A percentile compares a stretch with the other conserved stretches of the same genome.
Evolutionary conservation across 2,113 vertebrate genomes (phyloP).

Genomic region (Microcebus tavaratra): DNA sequence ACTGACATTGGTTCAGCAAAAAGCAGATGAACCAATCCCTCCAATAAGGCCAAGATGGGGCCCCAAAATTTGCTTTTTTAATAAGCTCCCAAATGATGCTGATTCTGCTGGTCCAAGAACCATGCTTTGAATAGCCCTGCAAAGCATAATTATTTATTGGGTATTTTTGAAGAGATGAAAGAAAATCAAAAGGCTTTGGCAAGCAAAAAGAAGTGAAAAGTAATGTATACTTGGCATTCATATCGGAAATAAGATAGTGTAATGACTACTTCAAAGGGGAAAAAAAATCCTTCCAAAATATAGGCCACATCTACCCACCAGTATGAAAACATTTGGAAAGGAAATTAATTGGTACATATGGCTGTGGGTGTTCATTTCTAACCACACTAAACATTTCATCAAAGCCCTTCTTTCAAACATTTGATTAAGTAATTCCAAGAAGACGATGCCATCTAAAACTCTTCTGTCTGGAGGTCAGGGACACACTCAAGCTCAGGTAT

Average conservation of each 20-base stretch:
- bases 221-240: constrained; percentile 15
- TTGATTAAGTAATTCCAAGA: neutral
- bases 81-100: constrained; percentile 15
- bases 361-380: constrained; percentile 33
- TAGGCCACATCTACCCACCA: neutral
- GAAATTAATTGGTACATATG: constrained; percentile 64
- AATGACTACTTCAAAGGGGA: constrained; percentile 41
- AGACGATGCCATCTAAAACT: neutral
- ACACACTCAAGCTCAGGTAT: neutral
- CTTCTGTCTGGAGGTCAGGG: neutral
- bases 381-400: neutral
- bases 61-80: constrained; percentile 11
- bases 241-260: constrained; percentile 15
- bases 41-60: neutral
- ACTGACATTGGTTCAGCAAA: neutral
- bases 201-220: constrained; percentile 60
- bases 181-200: constrained; percentile 44
- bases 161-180: constrained; percentile 58
- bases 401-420: constrained; percentile 44
- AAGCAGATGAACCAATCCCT: neutral
- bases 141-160: constrained; percentile 54
- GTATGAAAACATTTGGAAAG: constrained; percentile 44
- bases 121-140: neutral
- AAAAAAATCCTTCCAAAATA: constrained; percentile 47
- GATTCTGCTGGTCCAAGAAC: neutral